These are phyloP conservation scores for Drosophila mettleri DNA, from an alignment of 2,888 invertebrate genomes.

Conservation along the genomic window DNA sequence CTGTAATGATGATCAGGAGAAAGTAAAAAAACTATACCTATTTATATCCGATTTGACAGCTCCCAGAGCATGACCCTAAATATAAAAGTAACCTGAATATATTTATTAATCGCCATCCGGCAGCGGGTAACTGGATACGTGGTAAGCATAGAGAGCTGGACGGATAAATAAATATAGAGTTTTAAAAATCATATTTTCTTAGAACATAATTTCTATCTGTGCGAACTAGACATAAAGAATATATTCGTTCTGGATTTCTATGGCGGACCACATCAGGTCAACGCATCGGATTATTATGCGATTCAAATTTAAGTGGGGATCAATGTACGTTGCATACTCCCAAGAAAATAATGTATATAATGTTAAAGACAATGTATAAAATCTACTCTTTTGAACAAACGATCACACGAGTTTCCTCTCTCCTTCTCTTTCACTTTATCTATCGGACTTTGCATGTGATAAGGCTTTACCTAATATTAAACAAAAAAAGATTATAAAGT, in stretches of 20 bases:
- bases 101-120: slow-evolving; percentile 83
- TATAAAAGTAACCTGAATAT: slow-evolving; percentile 69
- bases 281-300: slow-evolving; percentile 58
- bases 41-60: slow-evolving; percentile 44
- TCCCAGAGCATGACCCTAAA: slow-evolving; percentile 46
- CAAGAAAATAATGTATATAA: slow-evolving; percentile 4
- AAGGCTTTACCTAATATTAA: background rate
- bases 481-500: background rate
- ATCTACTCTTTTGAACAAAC: slow-evolving; percentile 7
- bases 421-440: background rate
- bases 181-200: slow-evolving; percentile 33
- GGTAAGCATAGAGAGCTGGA: slow-evolving; percentile 44
- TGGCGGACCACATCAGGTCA: slow-evolving; percentile 88
- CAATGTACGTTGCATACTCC: background rate
- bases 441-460: slow-evolving; percentile 9
- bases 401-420: background rate
- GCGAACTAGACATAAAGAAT: slow-evolving; percentile 90
- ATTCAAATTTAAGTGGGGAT: slow-evolving; percentile 32
- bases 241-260: slow-evolving; percentile 92
- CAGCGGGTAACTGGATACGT: slow-evolving; percentile 78
- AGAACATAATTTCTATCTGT: slow-evolving; percentile 93
- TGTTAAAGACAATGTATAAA: slow-evolving; percentile 13
- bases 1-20: background rate
- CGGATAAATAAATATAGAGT: background rate
- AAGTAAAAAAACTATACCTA: background rate